Evolutionary conservation across 2,888 invertebrate species (phyloP).

Genomic region (Ormyrus pomaceus): DNA sequence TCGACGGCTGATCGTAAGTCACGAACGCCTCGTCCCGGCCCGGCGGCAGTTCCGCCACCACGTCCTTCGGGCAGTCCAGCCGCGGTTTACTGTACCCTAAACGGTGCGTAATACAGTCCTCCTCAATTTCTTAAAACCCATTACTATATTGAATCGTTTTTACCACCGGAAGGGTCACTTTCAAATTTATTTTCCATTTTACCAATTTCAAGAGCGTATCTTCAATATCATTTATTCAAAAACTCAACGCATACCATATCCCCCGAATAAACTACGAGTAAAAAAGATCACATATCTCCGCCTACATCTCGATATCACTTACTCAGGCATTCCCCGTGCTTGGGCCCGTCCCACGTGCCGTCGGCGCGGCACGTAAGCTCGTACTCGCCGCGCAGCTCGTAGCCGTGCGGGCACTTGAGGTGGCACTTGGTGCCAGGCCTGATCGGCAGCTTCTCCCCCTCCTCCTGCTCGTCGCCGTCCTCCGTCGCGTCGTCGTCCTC

Average conservation of each 20-base stretch:
- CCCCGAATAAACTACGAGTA: too few relatives aligned
- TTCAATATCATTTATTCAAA: too few relatives aligned
- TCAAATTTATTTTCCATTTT: too few relatives aligned
- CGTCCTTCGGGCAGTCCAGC: slow-evolving; percentile 77
- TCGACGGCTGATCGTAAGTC: slow-evolving; percentile 77
- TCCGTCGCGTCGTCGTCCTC: slow-evolving; percentile 26
- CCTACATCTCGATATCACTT: slow-evolving; percentile 61
- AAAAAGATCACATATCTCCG: too few relatives aligned
- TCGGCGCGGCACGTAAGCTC: slow-evolving; percentile 74
- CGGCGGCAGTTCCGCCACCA: slow-evolving; percentile 75
- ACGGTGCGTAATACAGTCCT: too few relatives aligned
- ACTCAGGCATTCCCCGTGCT: slow-evolving; percentile 76
- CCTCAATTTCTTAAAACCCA: too few relatives aligned
- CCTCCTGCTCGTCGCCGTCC: slow-evolving; percentile 61
- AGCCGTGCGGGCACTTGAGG: slow-evolving; percentile 76
- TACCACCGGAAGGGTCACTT: too few relatives aligned
- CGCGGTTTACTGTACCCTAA: slow-evolving; percentile 77
- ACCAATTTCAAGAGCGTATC: too few relatives aligned
- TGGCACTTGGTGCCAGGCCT: slow-evolving; percentile 77
- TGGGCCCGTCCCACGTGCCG: slow-evolving; percentile 76
- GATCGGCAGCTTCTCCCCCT: slow-evolving; percentile 68
- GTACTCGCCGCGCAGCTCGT: slow-evolving; percentile 75
- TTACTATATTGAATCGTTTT: too few relatives aligned
- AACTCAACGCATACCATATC: too few relatives aligned
- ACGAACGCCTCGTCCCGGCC: slow-evolving; percentile 75